Evolutionary conservation across 2,888 invertebrate genomes (phyloP).

Genomic region (Cerceris rybyensis): DNA sequence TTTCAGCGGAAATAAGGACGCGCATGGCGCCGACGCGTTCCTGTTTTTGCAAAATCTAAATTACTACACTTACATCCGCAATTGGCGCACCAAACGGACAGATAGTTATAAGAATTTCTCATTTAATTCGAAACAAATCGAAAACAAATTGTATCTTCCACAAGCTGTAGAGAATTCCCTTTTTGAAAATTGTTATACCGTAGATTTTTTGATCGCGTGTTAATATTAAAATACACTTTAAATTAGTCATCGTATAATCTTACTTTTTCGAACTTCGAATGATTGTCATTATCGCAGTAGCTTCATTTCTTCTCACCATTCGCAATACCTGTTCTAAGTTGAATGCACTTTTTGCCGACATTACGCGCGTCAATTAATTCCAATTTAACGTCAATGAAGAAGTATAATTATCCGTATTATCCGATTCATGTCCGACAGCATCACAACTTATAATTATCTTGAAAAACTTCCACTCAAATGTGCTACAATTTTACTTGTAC

Average conservation of each 20-base stretch:
- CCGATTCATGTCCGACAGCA: too few relatives aligned
- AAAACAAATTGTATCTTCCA: background rate
- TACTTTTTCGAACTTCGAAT: conserved; percentile 17
- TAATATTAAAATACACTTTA: background rate
- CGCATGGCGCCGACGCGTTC: conserved; percentile 10
- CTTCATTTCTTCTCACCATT: background rate
- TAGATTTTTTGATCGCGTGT: background rate
- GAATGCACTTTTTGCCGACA: too few relatives aligned
- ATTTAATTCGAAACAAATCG: background rate
- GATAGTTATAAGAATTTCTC: conserved; percentile 13
- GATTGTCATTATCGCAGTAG: conserved; percentile 43
- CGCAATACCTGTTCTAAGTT: too few relatives aligned
- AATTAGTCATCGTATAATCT: background rate
- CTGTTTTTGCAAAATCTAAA: background rate
- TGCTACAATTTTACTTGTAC: too few relatives aligned
- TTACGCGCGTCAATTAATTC: too few relatives aligned
- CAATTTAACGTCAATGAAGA: too few relatives aligned
- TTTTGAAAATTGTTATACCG: too few relatives aligned
- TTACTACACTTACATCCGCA: conserved; percentile 2
- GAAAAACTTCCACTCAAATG: too few relatives aligned
- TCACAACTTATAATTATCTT: too few relatives aligned
- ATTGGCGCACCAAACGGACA: conserved; percentile 31
- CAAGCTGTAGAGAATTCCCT: too few relatives aligned
- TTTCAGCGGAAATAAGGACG: conserved; percentile 1
- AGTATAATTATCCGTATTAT: too few relatives aligned